phyloP scores from a whole-genome alignment of 2,797 vertebrate species.

The Botia kubotai region DNA sequence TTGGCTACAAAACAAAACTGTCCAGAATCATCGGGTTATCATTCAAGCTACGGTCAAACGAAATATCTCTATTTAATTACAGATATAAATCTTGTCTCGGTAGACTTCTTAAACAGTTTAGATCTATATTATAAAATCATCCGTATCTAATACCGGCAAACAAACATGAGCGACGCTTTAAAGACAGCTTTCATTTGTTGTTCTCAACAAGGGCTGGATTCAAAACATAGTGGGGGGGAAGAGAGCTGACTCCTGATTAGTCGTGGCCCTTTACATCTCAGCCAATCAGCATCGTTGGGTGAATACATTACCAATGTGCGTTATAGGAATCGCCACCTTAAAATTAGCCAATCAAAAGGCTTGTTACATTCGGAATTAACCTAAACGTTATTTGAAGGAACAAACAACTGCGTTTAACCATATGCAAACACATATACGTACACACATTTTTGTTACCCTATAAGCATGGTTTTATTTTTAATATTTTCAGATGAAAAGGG shows the following conservation, averaged over 20 bases:
- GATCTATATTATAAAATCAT: neutral
- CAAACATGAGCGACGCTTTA: neutral
- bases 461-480: no score
- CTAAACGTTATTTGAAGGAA: no score
- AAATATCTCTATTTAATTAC: neutral
- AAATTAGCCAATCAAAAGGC: neutral
- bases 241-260: neutral
- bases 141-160: neutral
- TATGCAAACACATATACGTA: no score
- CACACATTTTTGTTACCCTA: no score
- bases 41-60: neutral
- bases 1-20: neutral
- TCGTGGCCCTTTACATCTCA: neutral
- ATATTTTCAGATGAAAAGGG: no score
- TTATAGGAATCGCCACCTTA: no score
- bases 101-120: neutral
- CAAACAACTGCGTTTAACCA: no score
- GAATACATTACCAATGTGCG: no score
- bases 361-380: neutral
- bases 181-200: neutral
- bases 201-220: neutral
- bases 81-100: neutral
- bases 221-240: neutral
- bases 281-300: neutral
- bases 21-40: neutral